Evolutionary conservation across 2,797 vertebrate species (phyloP).

Genomic region (Acropternis orthonyx): DNA sequence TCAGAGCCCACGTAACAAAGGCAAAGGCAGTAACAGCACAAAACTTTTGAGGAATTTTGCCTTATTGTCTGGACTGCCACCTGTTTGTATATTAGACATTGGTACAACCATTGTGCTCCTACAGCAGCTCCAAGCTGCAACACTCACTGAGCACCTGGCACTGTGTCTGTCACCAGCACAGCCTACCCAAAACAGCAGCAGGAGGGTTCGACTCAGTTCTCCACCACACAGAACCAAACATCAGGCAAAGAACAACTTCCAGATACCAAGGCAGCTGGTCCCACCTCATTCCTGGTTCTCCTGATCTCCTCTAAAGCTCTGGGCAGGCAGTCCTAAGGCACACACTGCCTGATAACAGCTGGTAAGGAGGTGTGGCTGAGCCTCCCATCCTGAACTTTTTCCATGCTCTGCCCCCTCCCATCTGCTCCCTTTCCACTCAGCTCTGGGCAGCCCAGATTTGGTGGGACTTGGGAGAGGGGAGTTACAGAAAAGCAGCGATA

Average conservation of each 20-base stretch:
- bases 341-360: fast-evolving
- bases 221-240: neutral
- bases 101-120: neutral
- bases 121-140: neutral
- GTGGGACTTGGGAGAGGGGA: neutral
- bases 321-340: neutral
- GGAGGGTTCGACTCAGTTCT: neutral
- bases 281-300: neutral
- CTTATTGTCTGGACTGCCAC: neutral
- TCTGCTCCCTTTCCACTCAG: neutral
- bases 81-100: neutral
- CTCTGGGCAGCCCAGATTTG: neutral
- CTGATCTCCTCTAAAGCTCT: neutral
- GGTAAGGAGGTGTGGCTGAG: neutral
- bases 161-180: fast-evolving
- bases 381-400: neutral
- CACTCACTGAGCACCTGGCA: fast-evolving
- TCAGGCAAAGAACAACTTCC: neutral
- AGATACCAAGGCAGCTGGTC: neutral
- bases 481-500: neutral
- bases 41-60: neutral
- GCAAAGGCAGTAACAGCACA: neutral
- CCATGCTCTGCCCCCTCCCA: neutral
- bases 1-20: neutral
- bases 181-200: neutral